These are phyloP conservation scores for Cataglyphis livida DNA, from an alignment of 2,888 invertebrate species.

Conservation along the genomic window DNA sequence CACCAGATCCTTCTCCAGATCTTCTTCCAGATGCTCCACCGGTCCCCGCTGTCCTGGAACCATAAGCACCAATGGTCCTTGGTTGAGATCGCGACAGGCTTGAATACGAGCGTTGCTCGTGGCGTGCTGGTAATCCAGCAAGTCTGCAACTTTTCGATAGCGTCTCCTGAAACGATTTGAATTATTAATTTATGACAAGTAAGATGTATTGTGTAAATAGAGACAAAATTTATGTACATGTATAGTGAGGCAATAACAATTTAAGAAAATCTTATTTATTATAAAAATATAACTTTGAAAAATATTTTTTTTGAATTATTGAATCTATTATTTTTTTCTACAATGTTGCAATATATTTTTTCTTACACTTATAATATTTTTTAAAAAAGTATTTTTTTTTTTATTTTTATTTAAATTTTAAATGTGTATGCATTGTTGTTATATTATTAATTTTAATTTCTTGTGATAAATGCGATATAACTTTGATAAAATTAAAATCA, in stretches of 20 bases:
- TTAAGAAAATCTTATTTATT: not conserved
- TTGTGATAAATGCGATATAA: not conserved
- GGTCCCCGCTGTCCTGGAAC: conserved; percentile 81
- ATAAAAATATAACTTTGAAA: not conserved
- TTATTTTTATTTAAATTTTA: not conserved
- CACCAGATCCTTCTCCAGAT: conserved; percentile 74
- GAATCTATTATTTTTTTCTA: not conserved
- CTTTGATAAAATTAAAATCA: not conserved
- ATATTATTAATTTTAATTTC: not conserved
- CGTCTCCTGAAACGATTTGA: conserved; percentile 87
- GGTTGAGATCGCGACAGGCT: conserved; percentile 87
- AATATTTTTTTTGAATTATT: not conserved
- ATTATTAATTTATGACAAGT: conserved; percentile 6
- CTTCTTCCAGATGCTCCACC: conserved; percentile 51
- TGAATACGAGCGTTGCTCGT: conserved; percentile 88
- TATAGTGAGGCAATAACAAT: not conserved
- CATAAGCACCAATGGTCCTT: conserved; percentile 85
- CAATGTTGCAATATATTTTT: not conserved
- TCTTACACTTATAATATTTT: not conserved
- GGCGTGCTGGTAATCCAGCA: conserved; percentile 73
- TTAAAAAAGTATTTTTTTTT: not conserved
- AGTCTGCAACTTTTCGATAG: conserved; percentile 86
- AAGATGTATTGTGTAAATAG: not conserved
- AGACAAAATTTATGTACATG: not conserved
- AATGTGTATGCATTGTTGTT: not conserved